These are phyloP conservation scores for Macaria liturata DNA, from an alignment of 2,888 invertebrate species.

Conservation along the genomic window DNA sequence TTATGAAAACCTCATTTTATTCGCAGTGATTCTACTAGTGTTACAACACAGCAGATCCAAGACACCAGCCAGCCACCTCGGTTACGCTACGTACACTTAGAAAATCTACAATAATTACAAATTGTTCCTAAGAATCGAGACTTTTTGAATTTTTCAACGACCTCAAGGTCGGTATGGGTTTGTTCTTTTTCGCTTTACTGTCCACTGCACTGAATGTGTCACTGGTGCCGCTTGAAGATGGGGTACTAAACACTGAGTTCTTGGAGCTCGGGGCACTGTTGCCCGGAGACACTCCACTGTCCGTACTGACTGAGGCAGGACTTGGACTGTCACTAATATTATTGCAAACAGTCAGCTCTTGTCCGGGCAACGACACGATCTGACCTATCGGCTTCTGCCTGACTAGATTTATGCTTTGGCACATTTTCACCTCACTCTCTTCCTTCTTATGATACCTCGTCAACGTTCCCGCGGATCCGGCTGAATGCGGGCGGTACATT, in stretches of 20 bases:
- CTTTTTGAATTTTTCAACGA: constrained; percentile 78
- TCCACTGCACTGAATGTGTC: constrained; percentile 56
- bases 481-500: constrained; percentile 74
- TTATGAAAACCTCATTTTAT: too few relatives aligned
- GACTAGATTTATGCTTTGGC: constrained; percentile 81
- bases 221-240: constrained; percentile 43
- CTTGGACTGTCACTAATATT: constrained; percentile 71
- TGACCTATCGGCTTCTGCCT: constrained; percentile 79
- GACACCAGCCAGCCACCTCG: constrained; percentile 36
- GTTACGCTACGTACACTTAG: constrained; percentile 76
- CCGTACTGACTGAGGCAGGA: constrained; percentile 73
- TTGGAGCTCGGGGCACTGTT: constrained; percentile 71
- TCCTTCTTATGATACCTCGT: constrained; percentile 76
- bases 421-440: constrained; percentile 66
- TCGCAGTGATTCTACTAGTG: too few relatives aligned
- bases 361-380: constrained; percentile 72
- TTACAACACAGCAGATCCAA: too few relatives aligned
- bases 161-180: constrained; percentile 58
- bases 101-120: constrained; percentile 82
- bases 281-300: constrained; percentile 74
- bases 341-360: constrained; percentile 76
- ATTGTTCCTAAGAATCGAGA: constrained; percentile 71
- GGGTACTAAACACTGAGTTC: constrained; percentile 62
- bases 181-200: constrained; percentile 66
- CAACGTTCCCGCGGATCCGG: constrained; percentile 76